These are phyloP conservation scores for Lepeophtheirus nordmannii DNA, from an alignment of 2,888 invertebrate genomes.

Conservation along the genomic window DNA sequence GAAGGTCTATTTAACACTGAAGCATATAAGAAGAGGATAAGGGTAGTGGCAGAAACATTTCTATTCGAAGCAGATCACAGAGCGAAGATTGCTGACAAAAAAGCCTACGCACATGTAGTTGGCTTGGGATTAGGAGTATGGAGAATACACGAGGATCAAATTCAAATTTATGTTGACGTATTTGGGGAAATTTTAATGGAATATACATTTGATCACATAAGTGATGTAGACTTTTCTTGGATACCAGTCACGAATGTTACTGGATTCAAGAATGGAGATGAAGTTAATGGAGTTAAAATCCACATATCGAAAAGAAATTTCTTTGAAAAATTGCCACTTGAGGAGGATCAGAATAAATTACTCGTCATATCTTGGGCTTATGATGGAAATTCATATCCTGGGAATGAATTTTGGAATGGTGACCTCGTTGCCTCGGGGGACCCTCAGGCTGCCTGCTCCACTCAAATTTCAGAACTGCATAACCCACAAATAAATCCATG, in stretches of 20 bases:
- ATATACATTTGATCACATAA: background rate
- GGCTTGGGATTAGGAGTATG: conserved; percentile 11
- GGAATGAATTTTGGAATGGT: conserved; percentile 5
- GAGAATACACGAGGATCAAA: background rate
- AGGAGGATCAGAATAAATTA: background rate
- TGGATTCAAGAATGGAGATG: background rate
- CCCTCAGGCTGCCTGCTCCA: conserved; percentile 7
- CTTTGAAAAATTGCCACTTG: background rate
- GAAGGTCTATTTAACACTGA: background rate
- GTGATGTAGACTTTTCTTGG: background rate
- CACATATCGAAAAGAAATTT: background rate
- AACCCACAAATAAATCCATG: conserved; percentile 4
- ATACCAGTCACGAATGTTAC: background rate
- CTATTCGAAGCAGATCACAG: background rate
- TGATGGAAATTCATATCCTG: conserved; percentile 17
- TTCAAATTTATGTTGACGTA: background rate
- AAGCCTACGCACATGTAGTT: background rate
- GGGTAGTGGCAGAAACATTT: background rate
- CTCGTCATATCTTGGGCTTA: background rate
- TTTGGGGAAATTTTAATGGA: background rate
- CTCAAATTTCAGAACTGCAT: conserved; percentile 8
- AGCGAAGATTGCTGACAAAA: background rate
- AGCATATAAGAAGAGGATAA: background rate
- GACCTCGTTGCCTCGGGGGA: background rate
- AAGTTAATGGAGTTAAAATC: background rate